These are phyloP conservation scores for Pantala flavescens DNA, from an alignment of 1,140 invertebrate genomes.

Conservation along the genomic window DNA sequence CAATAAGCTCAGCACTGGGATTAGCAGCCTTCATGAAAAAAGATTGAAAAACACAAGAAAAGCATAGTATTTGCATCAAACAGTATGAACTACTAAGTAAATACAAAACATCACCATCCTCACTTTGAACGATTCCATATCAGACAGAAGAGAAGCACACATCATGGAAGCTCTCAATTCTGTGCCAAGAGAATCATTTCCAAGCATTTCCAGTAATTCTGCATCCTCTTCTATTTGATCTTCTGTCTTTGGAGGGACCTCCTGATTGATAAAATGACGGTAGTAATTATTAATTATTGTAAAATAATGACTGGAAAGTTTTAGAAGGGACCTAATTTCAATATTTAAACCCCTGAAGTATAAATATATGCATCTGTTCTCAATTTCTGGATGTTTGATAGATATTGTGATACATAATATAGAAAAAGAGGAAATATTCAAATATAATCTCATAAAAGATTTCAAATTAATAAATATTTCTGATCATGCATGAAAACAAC, in stretches of 20 bases:
- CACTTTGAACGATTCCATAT: conserved; percentile 97
- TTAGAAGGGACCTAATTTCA: too few relatives aligned
- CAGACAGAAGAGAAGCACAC: conserved; percentile 87
- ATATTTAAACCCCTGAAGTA: too few relatives aligned
- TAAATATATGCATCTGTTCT: too few relatives aligned
- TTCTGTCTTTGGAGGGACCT: conserved; percentile 92
- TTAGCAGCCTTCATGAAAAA: conserved; percentile 68
- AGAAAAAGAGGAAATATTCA: too few relatives aligned
- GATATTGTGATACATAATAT: too few relatives aligned
- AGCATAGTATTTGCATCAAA: not conserved
- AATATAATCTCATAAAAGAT: too few relatives aligned
- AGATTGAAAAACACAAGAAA: not conserved
- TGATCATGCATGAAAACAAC: too few relatives aligned
- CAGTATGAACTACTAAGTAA: conserved; percentile 11
- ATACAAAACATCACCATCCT: not conserved
- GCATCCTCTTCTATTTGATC: conserved; percentile 91
- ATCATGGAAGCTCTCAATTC: conserved; percentile 84
- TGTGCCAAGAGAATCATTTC: conserved; percentile 69
- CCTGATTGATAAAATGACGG: conserved; percentile 36
- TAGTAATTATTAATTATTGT: too few relatives aligned
- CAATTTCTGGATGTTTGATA: too few relatives aligned
- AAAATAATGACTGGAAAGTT: too few relatives aligned
- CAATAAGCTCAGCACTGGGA: conserved; percentile 79
- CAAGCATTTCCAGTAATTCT: conserved; percentile 76
- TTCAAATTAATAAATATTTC: too few relatives aligned